Evolutionary conservation across 2,888 invertebrate genomes (phyloP).

Genomic region (Drosophila niveifrons): DNA sequence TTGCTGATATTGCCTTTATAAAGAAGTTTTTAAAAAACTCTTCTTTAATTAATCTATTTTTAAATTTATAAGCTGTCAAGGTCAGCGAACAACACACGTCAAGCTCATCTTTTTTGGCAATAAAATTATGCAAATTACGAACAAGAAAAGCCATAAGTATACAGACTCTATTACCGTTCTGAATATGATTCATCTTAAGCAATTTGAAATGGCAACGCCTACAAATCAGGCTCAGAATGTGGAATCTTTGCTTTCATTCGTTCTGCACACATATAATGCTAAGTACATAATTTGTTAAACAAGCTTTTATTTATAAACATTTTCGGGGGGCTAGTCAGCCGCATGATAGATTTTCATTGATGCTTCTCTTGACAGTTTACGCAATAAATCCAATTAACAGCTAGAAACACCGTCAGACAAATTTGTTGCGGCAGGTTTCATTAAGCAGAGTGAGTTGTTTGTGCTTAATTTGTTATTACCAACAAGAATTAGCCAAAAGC

Average conservation of each 20-base stretch:
- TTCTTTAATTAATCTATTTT: neutral
- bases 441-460: conserved; percentile 47
- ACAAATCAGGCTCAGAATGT: conserved; percentile 4
- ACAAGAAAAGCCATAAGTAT: conserved; percentile 23
- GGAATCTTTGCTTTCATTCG: conserved; percentile 53
- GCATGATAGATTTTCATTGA: conserved; percentile 71
- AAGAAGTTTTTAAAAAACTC: neutral
- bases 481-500: conserved; percentile 54
- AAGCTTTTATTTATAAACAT: conserved; percentile 44
- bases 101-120: conserved; percentile 10
- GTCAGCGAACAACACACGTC: conserved; percentile 31
- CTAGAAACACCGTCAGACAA: conserved; percentile 2
- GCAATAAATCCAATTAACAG: conserved; percentile 74
- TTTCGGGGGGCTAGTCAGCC: conserved; percentile 36
- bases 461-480: conserved; percentile 72
- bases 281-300: conserved; percentile 22
- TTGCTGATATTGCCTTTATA: neutral
- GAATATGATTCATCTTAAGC: conserved; percentile 54
- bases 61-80: conserved; percentile 35
- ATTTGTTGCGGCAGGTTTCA: conserved; percentile 64
- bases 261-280: conserved; percentile 5
- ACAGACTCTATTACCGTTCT: neutral
- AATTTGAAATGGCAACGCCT: conserved; percentile 38
- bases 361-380: conserved; percentile 69
- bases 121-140: conserved; percentile 36